Evolutionary conservation across 2,888 invertebrate genomes (phyloP).

Genomic region (Torymus auratus): DNA sequence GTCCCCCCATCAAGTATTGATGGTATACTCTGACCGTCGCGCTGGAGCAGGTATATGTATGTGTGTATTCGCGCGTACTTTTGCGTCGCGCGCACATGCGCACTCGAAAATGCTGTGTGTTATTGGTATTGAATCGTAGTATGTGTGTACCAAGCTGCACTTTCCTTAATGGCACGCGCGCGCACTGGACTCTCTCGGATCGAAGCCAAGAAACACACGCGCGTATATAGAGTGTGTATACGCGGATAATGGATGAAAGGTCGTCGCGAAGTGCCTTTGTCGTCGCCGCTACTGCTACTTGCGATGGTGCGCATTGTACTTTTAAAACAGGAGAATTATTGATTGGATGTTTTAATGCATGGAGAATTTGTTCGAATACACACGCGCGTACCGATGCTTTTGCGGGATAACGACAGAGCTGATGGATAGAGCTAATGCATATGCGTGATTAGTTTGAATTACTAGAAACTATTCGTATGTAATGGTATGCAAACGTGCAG

Average conservation of each 20-base stretch:
- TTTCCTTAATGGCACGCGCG: neutral
- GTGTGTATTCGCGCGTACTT: neutral
- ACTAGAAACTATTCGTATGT: neutral
- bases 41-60: neutral
- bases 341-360: neutral
- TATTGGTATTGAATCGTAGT: neutral
- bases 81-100: neutral
- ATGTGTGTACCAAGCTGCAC: neutral
- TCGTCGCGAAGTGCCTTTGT: neutral
- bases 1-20: constrained; percentile 3
- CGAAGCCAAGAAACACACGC: constrained; percentile 2
- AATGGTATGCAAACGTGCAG: neutral
- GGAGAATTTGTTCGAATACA: neutral
- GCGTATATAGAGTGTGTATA: neutral
- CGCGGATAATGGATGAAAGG: constrained; percentile 4
- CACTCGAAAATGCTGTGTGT: constrained; percentile 6
- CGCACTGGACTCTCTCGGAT: neutral
- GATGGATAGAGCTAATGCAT: neutral
- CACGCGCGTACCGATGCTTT: neutral
- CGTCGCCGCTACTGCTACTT: neutral
- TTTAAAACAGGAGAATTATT: neutral
- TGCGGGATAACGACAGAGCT: neutral
- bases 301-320: neutral
- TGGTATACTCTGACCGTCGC: neutral
- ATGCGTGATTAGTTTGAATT: constrained; percentile 6